Evolutionary conservation across 2,888 invertebrate genomes (phyloP).

Genomic region (Lucinisca nassula): DNA sequence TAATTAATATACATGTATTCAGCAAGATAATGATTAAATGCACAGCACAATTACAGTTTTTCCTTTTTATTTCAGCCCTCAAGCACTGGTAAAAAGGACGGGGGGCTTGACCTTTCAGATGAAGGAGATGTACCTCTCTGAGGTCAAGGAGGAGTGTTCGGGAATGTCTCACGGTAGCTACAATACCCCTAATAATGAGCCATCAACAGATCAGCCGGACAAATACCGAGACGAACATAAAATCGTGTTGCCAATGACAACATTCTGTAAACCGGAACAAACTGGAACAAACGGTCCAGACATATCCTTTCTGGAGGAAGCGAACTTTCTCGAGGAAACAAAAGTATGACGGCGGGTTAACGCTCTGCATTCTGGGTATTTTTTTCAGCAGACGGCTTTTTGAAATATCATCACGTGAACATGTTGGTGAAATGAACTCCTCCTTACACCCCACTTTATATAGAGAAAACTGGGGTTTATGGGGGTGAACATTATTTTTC

Average conservation of each 20-base stretch:
- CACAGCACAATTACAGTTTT: no score
- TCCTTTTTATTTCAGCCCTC: background rate
- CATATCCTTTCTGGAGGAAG: background rate
- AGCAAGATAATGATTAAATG: no score
- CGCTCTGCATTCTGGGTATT: no score
- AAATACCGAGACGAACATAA: background rate
- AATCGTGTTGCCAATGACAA: background rate
- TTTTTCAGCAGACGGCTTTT: no score
- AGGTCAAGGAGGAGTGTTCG: slow-evolving; percentile 63
- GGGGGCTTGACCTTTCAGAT: slow-evolving; percentile 50
- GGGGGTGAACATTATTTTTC: no score
- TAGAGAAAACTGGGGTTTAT: no score
- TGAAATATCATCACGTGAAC: no score
- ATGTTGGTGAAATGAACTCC: no score
- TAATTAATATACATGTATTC: no score
- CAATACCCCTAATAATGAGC: slow-evolving; percentile 63
- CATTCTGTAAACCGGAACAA: background rate
- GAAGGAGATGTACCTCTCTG: slow-evolving; percentile 51
- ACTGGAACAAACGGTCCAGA: background rate
- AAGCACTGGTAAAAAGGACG: slow-evolving; percentile 30
- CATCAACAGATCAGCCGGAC: background rate
- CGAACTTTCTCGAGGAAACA: background rate
- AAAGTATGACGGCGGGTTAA: background rate
- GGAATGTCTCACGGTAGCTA: slow-evolving; percentile 53
- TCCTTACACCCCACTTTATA: no score